A percentile compares a stretch with the other conserved stretches of the same genome.
phyloP scores from a whole-genome alignment of 1,140 invertebrate genomes.

The Chionoecetes opilio region DNA sequence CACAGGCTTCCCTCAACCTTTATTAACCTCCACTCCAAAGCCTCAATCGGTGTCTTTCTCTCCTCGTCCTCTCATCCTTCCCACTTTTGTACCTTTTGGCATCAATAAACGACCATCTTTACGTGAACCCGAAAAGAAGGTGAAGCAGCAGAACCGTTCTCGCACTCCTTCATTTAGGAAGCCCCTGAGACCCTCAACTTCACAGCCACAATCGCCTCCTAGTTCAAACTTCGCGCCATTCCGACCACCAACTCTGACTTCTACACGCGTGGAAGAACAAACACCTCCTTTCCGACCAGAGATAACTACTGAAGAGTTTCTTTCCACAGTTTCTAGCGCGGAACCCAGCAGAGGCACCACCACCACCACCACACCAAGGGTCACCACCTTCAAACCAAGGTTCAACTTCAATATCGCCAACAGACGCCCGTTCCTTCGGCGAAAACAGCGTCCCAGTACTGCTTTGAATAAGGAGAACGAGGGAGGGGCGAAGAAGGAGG shows the following conservation, averaged over 20 bases:
- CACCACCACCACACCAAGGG: conserved; percentile 63
- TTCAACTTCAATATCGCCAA: conserved; percentile 66
- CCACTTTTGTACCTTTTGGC: conserved; percentile 49
- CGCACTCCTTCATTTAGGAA: conserved; percentile 55
- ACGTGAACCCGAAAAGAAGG: not conserved
- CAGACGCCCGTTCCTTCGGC: conserved; percentile 71
- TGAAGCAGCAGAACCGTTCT: not conserved
- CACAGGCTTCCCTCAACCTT: conserved; percentile 19
- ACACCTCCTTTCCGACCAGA: not conserved
- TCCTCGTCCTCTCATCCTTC: not conserved
- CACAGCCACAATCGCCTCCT: conserved; percentile 5
- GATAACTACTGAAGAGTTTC: not conserved
- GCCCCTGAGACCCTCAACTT: not conserved
- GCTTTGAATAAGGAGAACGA: conserved; percentile 38
- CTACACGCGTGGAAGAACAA: conserved; percentile 42
- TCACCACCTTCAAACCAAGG: conserved; percentile 72
- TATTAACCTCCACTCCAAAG: not conserved
- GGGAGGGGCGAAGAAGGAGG: conserved; percentile 36
- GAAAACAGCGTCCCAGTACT: conserved; percentile 40
- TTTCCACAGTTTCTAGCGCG: conserved; percentile 42
- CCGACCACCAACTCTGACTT: conserved; percentile 46
- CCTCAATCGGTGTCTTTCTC: conserved; percentile 30
- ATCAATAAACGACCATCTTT: not conserved
- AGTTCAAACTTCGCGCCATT: conserved; percentile 41
- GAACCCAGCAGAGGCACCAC: not conserved